A percentile compares a stretch with the other conserved stretches of the same genome.
Conservation (phyloP, 64 coral and sea anemone species). For the Dendronephthya gigantea region DNA sequence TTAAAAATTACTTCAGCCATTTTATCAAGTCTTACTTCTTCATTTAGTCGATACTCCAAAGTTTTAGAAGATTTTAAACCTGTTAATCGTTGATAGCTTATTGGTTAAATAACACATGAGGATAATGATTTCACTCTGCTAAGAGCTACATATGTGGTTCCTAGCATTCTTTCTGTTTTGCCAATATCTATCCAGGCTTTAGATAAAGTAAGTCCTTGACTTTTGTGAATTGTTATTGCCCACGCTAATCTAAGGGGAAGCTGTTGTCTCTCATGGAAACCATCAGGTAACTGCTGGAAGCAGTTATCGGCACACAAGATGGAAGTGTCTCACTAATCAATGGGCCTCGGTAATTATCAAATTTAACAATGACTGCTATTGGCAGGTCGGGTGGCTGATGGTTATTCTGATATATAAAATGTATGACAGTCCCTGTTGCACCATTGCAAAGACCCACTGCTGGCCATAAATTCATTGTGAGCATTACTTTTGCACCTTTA, state of each 20-base stretch:
- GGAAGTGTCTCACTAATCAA: neutral
- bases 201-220: neutral
- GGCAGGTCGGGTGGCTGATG: neutral
- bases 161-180: neutral
- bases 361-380: neutral
- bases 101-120: neutral
- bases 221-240: neutral
- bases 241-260: neutral
- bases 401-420: neutral
- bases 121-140: neutral
- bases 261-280: neutral
- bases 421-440: neutral
- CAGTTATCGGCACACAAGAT: neutral
- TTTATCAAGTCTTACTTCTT: neutral
- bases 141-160: neutral
- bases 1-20: neutral
- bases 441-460: neutral
- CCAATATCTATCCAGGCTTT: neutral
- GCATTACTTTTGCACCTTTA: no score
- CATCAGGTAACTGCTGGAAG: neutral
- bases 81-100: neutral
- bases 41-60: neutral
- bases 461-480: no score
- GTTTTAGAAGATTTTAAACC: neutral
- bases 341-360: neutral